Conservation (phyloP, 2,797 vertebrate genomes). For the Anabacerthia variegaticeps region DNA sequence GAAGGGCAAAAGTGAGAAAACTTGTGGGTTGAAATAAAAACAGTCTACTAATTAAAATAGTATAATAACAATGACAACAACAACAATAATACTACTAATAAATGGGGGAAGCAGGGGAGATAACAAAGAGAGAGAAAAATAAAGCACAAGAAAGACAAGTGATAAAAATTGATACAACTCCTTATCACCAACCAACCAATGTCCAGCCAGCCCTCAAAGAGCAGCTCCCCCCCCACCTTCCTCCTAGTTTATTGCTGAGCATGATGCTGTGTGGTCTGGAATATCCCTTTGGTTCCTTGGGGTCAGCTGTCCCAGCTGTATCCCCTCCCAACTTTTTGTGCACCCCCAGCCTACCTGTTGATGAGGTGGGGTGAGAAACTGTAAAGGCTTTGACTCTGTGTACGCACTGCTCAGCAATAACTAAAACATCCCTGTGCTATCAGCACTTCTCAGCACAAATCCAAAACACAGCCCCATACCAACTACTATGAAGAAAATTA, state of each 20-base stretch:
- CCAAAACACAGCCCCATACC: background rate
- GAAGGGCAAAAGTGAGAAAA: background rate
- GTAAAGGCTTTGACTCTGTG: background rate
- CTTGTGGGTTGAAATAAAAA: background rate
- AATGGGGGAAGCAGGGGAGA: background rate
- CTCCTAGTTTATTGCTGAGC: background rate
- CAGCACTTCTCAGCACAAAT: background rate
- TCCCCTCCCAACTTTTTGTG: background rate
- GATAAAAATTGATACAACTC: background rate
- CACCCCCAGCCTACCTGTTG: accelerated
- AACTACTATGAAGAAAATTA: background rate
- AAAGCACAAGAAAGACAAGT: background rate
- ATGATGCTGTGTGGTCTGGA: accelerated
- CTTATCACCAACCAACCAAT: background rate
- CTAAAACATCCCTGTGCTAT: background rate
- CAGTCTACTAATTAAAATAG: background rate
- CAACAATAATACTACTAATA: background rate
- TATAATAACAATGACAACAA: too few species aligned
- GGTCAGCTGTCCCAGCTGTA: background rate
- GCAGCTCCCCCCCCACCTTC: accelerated
- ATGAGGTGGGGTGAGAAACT: background rate
- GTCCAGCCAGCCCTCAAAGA: background rate
- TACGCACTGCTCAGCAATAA: background rate
- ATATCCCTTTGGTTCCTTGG: background rate
- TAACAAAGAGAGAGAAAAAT: background rate